Base-by-base conservation (phyloP, 2,888 invertebrate genomes). In the Agrotis exclamationis region DNA sequence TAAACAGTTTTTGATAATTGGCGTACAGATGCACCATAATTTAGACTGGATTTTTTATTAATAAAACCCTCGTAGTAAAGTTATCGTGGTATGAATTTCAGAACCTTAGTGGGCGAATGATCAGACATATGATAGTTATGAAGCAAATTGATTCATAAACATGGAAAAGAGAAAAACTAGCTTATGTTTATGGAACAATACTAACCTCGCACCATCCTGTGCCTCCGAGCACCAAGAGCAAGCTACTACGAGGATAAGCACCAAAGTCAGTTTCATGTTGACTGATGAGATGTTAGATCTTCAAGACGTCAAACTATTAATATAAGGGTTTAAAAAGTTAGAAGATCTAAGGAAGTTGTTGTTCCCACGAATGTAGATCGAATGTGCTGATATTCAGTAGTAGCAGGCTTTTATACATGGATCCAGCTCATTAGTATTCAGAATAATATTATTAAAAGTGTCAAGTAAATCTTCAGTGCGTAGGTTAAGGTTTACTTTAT, bases 351-450 rank as follows among this genome's bases (percentile, higher is more conserved):
- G 59, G 9, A 56, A 33, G 47, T 5, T 64, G 20, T 45, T 47
- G 14, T 39, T 28, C 6, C 28, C 54, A 71, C 60, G 39, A n/a
- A 39, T 67, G 56, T 28, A 11, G 20, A n/a, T 66, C 3, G 47
- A 80, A 63, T 80, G 74, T 63, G 39, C n/a, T 70, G 20, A 57
- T 22, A 2, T 22, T 63, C 3, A 9, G 28, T n/a, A 44, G 67
- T 39, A 16, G 14, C n/a, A 1, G 5, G 56, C 60, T 64, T 80
- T 74, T 80, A 80, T 80, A 80, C 48, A n/a, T 50, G 64, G 56
- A 59, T 22, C 45, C 0, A 63, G 44, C 22, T 74, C 59, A 77
- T 80, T 70, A 70, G 70, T 80, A 80, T 80, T 63, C 80, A 57
- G 60, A 74, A 28, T n/a, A 22, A 74, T 63, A 69, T 69, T 66